A percentile compares a stretch with the other conserved stretches of the same genome.
phyloP scores from a whole-genome alignment of 1,140 invertebrate species.

The Drosophila simulans region DNA sequence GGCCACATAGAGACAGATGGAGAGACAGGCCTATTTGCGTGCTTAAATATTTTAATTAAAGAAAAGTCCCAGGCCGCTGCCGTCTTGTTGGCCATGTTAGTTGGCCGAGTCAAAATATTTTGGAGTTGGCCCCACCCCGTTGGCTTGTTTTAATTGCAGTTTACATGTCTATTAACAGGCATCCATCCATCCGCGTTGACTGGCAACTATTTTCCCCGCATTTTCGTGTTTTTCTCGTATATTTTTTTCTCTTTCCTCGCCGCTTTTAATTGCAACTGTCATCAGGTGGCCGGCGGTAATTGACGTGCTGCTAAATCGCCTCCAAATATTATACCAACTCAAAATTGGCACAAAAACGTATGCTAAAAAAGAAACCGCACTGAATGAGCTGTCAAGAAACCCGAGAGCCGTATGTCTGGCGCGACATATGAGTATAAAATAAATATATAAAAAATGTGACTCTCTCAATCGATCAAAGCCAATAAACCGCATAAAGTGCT shows the following conservation, averaged over 20 bases:
- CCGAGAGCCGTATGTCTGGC: slow-evolving; percentile 31
- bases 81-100: slow-evolving; percentile 10
- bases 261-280: slow-evolving; percentile 56
- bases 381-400: slow-evolving; percentile 49
- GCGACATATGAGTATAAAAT: not conserved
- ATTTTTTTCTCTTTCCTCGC: not conserved
- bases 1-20: slow-evolving; percentile 37
- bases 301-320: slow-evolving; percentile 45
- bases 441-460: slow-evolving; percentile 22
- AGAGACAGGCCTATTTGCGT: slow-evolving; percentile 74
- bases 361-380: slow-evolving; percentile 36
- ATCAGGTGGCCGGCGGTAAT: slow-evolving; percentile 54
- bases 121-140: slow-evolving; percentile 25
- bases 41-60: slow-evolving; percentile 82
- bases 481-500: slow-evolving; percentile 53
- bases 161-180: slow-evolving; percentile 80
- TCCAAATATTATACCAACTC: slow-evolving; percentile 25
- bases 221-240: slow-evolving; percentile 15
- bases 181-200: slow-evolving; percentile 35
- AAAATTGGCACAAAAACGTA: slow-evolving; percentile 13
- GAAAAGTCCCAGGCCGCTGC: slow-evolving; percentile 42
- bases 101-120: slow-evolving; percentile 66
- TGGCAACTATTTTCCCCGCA: slow-evolving; percentile 28
- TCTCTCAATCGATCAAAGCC: slow-evolving; percentile 53
- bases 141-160: slow-evolving; percentile 78